Base-by-base conservation (phyloP, 2,888 invertebrate genomes). In the Polia nebulosa region DNA sequence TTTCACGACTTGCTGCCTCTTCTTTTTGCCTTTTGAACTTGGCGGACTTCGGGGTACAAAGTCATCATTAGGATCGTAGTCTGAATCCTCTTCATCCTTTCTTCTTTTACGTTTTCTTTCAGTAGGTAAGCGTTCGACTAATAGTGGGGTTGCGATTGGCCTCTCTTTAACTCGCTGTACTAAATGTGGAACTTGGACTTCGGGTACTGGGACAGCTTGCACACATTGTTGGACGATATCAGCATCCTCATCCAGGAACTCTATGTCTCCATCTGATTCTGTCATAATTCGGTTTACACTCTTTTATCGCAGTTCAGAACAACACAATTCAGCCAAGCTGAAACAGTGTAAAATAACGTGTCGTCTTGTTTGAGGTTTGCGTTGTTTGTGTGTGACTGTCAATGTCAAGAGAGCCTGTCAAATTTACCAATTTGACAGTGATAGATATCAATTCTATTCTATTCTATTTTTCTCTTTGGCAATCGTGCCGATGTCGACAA, bases 191-290 rank as follows among this genome's bases (percentile, higher is more conserved):
- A 59, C 57, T 41, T 20, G 55, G 3, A 58, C 52, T 49, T 29
- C 57, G 36, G 34, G 47, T 1, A 34, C 49, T 47, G 70, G 63
- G 11, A 47, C 44, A n/a, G 74, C 74, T 77, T 91, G 91, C 0
- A 95, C 92, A 71, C 91, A 95, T 79, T 94, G 93, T 72, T 94
- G 92, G 5, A 95, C 93, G 3, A 95, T 89, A 20, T 95, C 95
- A 5, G 91, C 95, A 58, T 95, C 95, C 82, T 95, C 95, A 70
- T 95, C 95, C n/a, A 95, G 85, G 81, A 90, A 95, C 85, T 95
- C 95, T 67, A 95, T 94, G 75, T 94, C 94, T 49, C 88, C 87
- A 20, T 93, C 94, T 0, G 88, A 86, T 44, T 91, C 92, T 44
- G 85, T 72, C 92, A 92, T 93, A 22, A 56, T 49, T 65, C 6